phyloP scores from a whole-genome alignment of 2,797 vertebrate species.

The Brachyrhaphis roseni region DNA sequence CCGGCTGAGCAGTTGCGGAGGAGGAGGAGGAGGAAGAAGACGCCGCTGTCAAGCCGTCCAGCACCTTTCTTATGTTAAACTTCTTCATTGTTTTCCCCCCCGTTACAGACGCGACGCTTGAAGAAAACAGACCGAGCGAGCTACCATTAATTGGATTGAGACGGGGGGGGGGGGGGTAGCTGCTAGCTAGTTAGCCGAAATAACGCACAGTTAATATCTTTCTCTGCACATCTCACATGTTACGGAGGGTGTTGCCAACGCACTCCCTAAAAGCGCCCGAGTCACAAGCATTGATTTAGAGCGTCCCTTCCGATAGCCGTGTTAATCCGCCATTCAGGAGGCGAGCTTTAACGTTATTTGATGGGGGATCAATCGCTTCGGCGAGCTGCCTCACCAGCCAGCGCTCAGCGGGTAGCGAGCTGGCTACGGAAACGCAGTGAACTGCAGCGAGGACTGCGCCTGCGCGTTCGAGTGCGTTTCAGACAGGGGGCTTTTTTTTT shows the following conservation, averaged over 20 bases:
- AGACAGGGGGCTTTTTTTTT: conserved; percentile 46
- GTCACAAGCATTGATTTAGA: conserved; percentile 39
- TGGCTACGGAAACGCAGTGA: conserved; percentile 82
- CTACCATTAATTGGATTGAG: conserved; percentile 62
- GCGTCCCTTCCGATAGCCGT: conserved; percentile 27
- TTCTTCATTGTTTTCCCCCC: conserved; percentile 88
- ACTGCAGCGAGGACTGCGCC: conserved; percentile 72
- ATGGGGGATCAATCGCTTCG: conserved; percentile 57
- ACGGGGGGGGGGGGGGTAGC: conserved; percentile 33
- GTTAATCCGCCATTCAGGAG: conserved; percentile 65
- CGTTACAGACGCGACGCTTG: conserved; percentile 52
- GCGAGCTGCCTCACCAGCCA: conserved; percentile 61
- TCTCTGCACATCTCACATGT: conserved; percentile 72
- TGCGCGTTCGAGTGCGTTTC: conserved; percentile 77
- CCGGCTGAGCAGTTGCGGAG: conserved; percentile 79
- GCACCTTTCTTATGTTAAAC: conserved; percentile 97
- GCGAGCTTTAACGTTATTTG: conserved; percentile 56
- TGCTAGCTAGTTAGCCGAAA: conserved; percentile 70
- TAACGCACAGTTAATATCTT: conserved; percentile 74
- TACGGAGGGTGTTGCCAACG: conserved; percentile 69
- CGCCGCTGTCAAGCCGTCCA: conserved; percentile 95
- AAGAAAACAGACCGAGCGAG: conserved; percentile 49
- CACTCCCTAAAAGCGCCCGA: conserved; percentile 57
- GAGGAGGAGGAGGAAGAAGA: conserved; percentile 85
- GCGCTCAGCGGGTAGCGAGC: conserved; percentile 67